Conservation (phyloP, 2,888 invertebrate genomes). For the Synergus japonicus region DNA sequence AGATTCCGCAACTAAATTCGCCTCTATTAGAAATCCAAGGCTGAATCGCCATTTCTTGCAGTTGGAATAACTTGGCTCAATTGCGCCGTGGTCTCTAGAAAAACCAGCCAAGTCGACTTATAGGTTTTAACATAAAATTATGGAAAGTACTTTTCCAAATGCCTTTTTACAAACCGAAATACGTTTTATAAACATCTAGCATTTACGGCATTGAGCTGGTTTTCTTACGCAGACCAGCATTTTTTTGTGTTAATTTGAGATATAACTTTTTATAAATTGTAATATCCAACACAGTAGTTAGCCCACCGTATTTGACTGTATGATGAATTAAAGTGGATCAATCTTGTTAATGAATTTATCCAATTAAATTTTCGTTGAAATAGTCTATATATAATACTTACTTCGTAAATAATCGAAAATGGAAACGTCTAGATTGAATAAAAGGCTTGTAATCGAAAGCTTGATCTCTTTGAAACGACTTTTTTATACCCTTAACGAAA, state of each 20-base stretch:
- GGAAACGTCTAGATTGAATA: neutral
- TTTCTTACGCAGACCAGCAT: too few species aligned
- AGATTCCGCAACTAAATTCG: neutral
- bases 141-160: too few species aligned
- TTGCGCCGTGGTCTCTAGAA: too few species aligned
- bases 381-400: neutral
- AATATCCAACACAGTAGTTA: too few species aligned
- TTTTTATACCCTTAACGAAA: neutral
- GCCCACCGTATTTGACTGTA: too few species aligned
- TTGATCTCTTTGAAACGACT: neutral
- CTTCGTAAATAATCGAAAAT: neutral
- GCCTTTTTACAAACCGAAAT: too few species aligned
- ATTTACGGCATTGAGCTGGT: too few species aligned
- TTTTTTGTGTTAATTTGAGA: too few species aligned
- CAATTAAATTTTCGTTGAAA: neutral
- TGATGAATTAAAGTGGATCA: neutral
- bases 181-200: too few species aligned
- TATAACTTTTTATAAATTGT: too few species aligned
- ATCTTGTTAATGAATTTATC: neutral
- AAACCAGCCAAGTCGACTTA: too few species aligned
- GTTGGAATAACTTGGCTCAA: neutral
- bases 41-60: neutral
- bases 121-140: too few species aligned
- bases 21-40: neutral
- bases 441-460: conserved; percentile 15